Conservation (phyloP, 2,888 invertebrate species). For the Platycheirus albimanus region DNA sequence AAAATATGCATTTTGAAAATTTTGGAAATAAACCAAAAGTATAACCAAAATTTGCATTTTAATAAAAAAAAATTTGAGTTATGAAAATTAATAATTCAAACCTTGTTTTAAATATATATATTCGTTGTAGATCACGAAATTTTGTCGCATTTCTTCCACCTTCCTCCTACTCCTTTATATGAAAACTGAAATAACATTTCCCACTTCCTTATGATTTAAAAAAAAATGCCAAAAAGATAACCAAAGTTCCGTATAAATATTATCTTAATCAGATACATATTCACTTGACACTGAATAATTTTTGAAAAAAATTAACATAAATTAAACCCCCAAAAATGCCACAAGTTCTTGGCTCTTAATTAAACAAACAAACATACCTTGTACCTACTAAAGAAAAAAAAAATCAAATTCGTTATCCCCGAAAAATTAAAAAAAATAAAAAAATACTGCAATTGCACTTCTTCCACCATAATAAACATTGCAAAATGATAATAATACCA, state of each 20-base stretch:
- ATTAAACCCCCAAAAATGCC: background rate
- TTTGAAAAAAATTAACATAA: background rate
- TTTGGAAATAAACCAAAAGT: too few relatives aligned
- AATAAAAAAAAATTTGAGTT: too few relatives aligned
- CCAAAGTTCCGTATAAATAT: background rate
- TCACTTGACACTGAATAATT: background rate
- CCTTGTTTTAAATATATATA: too few relatives aligned
- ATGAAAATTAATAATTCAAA: too few relatives aligned
- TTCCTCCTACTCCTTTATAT: too few relatives aligned
- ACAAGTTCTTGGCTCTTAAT: background rate
- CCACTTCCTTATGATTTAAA: background rate
- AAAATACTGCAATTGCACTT: conserved; percentile 31
- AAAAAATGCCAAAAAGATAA: background rate
- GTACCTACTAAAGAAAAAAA: background rate
- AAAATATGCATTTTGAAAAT: too few relatives aligned
- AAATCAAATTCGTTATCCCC: conserved; percentile 1
- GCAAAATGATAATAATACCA: conserved; percentile 47
- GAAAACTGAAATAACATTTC: background rate
- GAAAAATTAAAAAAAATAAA: too few relatives aligned
- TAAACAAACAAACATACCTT: conserved; percentile 7
- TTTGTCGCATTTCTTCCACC: too few relatives aligned
- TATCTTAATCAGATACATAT: background rate
- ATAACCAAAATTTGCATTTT: too few relatives aligned
- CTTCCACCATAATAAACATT: conserved; percentile 14
- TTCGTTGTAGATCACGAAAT: too few relatives aligned